Percentiles rank a stretch among this genome's conserved stretches.
These are phyloP conservation scores for Pachypeltis micranthus DNA, from an alignment of 1,140 invertebrate genomes.

Conservation along the genomic window DNA sequence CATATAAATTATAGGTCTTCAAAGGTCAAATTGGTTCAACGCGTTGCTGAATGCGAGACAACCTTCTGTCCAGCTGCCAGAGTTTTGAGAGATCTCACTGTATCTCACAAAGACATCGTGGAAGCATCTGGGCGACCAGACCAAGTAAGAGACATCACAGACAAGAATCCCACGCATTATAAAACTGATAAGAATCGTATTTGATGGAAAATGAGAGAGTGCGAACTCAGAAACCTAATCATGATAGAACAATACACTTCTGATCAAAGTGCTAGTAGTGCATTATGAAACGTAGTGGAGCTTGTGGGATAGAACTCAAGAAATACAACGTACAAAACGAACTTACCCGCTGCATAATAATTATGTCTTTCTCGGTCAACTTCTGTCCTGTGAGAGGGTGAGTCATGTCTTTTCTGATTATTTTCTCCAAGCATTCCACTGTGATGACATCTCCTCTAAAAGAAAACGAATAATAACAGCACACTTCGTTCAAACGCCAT, in stretches of 20 bases:
- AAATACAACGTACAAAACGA: not conserved
- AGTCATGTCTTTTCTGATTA: constrained; percentile 94
- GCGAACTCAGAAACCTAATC: not conserved
- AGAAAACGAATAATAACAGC: too few relatives aligned
- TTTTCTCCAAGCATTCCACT: constrained; percentile 89
- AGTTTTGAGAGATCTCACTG: too few relatives aligned
- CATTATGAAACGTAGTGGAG: too few relatives aligned
- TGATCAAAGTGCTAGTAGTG: too few relatives aligned
- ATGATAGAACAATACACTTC: not conserved
- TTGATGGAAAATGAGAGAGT: not conserved
- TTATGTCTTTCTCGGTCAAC: constrained; percentile 87
- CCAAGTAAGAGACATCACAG: too few relatives aligned
- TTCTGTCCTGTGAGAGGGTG: constrained; percentile 84
- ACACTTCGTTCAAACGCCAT: too few relatives aligned
- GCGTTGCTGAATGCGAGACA: too few relatives aligned
- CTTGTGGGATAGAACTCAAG: not conserved
- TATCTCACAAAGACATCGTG: too few relatives aligned
- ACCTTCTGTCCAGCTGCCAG: too few relatives aligned
- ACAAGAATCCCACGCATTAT: not conserved
- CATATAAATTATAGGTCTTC: too few relatives aligned
- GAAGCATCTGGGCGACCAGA: too few relatives aligned
- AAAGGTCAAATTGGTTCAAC: too few relatives aligned
- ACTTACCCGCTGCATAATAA: constrained; percentile 71
- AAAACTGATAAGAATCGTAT: not conserved
- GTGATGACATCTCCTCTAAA: constrained; percentile 88